Conservation (phyloP, 2,888 invertebrate genomes). For the Ophonus ardosiacus region DNA sequence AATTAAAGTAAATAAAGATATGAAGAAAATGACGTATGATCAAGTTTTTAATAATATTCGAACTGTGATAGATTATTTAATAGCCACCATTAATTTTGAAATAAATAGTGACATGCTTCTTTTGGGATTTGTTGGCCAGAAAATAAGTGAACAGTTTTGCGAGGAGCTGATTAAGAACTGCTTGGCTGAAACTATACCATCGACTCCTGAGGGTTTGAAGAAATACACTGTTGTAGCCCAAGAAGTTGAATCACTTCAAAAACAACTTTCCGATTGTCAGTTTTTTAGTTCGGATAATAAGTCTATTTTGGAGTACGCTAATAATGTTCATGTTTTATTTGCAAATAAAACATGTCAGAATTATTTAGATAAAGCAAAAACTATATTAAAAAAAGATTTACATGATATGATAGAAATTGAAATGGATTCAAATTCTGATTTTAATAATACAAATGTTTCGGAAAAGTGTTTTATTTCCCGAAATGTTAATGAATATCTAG, state of each 20-base stretch:
- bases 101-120: conserved; percentile 75
- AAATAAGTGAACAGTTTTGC: conserved; percentile 80
- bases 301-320: conserved; percentile 83
- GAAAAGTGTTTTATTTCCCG: conserved; percentile 80
- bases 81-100: conserved; percentile 77
- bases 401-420: conserved; percentile 83
- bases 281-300: conserved; percentile 79
- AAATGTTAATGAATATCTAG: conserved; percentile 81
- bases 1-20: conserved; percentile 75
- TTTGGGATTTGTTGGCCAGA: conserved; percentile 78
- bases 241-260: conserved; percentile 83
- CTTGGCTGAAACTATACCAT: conserved; percentile 86
- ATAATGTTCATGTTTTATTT: conserved; percentile 86
- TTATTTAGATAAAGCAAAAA: conserved; percentile 83
- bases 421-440: conserved; percentile 75
- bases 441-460: conserved; percentile 76
- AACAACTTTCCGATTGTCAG: conserved; percentile 79
- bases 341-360: conserved; percentile 86
- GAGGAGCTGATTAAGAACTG: conserved; percentile 85
- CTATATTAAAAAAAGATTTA: conserved; percentile 88
- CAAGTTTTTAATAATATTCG: conserved; percentile 79
- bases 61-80: conserved; percentile 79
- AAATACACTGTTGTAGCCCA: conserved; percentile 81
- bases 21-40: conserved; percentile 76
- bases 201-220: conserved; percentile 84